phyloP scores from a whole-genome alignment of 2,888 invertebrate genomes.

The Nomada flava region DNA sequence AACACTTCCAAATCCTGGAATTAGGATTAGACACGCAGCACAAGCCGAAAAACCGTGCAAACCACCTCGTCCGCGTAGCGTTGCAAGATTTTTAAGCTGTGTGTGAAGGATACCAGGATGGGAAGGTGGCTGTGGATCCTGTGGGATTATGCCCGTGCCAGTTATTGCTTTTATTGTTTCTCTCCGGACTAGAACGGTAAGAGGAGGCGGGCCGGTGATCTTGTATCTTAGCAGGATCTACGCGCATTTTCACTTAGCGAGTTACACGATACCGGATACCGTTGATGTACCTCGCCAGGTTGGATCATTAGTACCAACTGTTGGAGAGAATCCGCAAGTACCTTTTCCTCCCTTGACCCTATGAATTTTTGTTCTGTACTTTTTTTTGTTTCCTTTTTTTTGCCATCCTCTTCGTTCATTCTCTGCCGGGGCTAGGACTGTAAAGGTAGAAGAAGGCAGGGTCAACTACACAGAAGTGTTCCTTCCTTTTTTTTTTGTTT shows the following conservation, averaged over 20 bases:
- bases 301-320: constrained; percentile 81
- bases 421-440: constrained; percentile 10
- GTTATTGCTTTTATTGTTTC: constrained; percentile 70
- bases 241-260: constrained; percentile 83
- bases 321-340: constrained; percentile 71
- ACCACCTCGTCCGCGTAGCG: background rate
- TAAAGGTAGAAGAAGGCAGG: constrained; percentile 23
- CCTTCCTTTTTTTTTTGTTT: constrained; percentile 45
- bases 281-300: constrained; percentile 68
- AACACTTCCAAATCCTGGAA: constrained; percentile 46
- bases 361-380: constrained; percentile 24
- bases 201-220: constrained; percentile 35
- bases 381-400: constrained; percentile 28
- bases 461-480: constrained; percentile 27
- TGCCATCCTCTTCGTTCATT: constrained; percentile 3
- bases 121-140: constrained; percentile 54
- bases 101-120: background rate
- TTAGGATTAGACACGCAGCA: constrained; percentile 66
- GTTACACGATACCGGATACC: constrained; percentile 81
- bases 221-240: constrained; percentile 79
- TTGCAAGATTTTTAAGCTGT: background rate
- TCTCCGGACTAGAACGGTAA: constrained; percentile 46
- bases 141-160: constrained; percentile 69
- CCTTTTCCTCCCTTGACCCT: constrained; percentile 44
- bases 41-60: constrained; percentile 26